Evolutionary conservation across 2,797 vertebrate species (phyloP).

Genomic region (Triplophysa bombifrons): DNA sequence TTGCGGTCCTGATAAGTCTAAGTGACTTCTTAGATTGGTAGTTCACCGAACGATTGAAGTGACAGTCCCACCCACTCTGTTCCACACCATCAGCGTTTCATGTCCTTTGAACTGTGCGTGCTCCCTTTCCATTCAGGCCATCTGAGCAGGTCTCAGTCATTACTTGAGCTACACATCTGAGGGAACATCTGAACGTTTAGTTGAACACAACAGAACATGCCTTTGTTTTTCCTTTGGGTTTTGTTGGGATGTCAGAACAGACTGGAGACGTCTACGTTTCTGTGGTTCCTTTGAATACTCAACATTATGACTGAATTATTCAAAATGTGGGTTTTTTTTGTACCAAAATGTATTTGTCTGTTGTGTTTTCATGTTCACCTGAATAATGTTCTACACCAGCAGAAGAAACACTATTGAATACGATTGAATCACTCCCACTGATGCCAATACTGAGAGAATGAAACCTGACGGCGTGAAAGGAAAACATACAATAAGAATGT

Average conservation of each 20-base stretch:
- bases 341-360: slow-evolving; percentile 20
- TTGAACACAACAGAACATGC: neutral
- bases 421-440: neutral
- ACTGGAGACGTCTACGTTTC: neutral
- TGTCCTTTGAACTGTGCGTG: slow-evolving; percentile 8
- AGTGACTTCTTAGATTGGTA: neutral
- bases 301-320: slow-evolving; percentile 39
- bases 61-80: slow-evolving; percentile 14
- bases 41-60: slow-evolving; percentile 11
- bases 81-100: slow-evolving; percentile 28
- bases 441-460: neutral
- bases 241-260: slow-evolving; percentile 5
- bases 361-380: slow-evolving; percentile 18
- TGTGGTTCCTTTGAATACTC: slow-evolving; percentile 20
- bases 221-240: slow-evolving; percentile 8
- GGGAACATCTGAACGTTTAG: slow-evolving; percentile 17
- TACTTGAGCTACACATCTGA: slow-evolving; percentile 14
- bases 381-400: slow-evolving; percentile 37
- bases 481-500: neutral
- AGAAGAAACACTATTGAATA: no score
- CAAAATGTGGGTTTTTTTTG: slow-evolving; percentile 2
- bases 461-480: neutral
- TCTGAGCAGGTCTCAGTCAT: slow-evolving; percentile 14
- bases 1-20: slow-evolving; percentile 6
- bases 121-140: slow-evolving; percentile 15